phyloP scores from a whole-genome alignment of 1,140 invertebrate genomes.

The Araneus ventricosus region DNA sequence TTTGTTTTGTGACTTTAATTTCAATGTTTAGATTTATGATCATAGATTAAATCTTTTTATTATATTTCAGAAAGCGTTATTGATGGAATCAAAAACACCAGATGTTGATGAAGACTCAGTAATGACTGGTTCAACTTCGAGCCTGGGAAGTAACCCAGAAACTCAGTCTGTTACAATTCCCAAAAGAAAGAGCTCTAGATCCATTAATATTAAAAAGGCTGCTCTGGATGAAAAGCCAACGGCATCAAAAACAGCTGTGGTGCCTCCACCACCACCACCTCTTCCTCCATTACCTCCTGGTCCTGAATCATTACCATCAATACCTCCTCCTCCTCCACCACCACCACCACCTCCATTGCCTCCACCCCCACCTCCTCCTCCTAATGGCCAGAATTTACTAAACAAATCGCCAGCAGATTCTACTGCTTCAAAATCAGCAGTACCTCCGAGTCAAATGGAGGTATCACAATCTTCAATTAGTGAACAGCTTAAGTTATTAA shows the following conservation, averaged over 20 bases:
- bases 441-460: background rate
- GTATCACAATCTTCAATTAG: slow-evolving; percentile 45
- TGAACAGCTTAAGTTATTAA: slow-evolving; percentile 44
- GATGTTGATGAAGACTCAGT: background rate
- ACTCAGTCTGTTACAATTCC: too few relatives aligned
- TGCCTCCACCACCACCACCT: background rate
- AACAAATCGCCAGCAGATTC: background rate
- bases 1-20: too few relatives aligned
- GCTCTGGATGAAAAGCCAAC: background rate
- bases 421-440: background rate
- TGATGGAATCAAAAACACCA: slow-evolving; percentile 23
- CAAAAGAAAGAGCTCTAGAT: background rate
- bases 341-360: too few relatives aligned
- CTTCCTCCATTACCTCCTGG: background rate
- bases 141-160: background rate
- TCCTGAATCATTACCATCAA: background rate
- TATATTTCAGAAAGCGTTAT: slow-evolving; percentile 8
- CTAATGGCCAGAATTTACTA: background rate
- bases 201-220: background rate
- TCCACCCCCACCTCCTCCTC: too few relatives aligned
- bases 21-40: too few relatives aligned
- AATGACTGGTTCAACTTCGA: background rate
- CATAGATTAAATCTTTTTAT: too few relatives aligned
- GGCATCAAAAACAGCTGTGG: background rate
- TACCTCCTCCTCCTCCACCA: slow-evolving; percentile 8